Conservation (phyloP, 2,888 invertebrate genomes). For the Theodoxus fluviatilis region DNA sequence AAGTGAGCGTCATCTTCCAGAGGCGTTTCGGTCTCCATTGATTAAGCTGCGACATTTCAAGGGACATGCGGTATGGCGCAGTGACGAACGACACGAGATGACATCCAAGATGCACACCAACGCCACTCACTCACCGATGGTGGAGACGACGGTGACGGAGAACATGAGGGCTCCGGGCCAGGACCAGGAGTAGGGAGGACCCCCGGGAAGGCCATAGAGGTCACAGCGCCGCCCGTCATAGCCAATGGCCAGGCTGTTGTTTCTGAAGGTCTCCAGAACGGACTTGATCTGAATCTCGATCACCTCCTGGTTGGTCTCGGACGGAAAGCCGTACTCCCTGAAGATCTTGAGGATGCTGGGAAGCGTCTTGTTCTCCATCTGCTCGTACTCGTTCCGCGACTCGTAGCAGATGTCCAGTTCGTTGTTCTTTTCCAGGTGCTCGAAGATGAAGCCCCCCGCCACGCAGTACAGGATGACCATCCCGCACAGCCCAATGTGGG, state of each 20-base stretch:
- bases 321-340: constrained; percentile 34
- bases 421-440: constrained; percentile 64
- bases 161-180: constrained; percentile 63
- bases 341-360: constrained; percentile 52
- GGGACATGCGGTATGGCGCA: too few species aligned
- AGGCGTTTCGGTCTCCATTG: too few species aligned
- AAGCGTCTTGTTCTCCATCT: constrained; percentile 54
- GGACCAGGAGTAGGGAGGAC: constrained; percentile 60
- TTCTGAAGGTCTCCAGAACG: constrained; percentile 56
- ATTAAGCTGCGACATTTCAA: too few species aligned
- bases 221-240: constrained; percentile 61
- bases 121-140: constrained; percentile 64
- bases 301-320: constrained; percentile 49
- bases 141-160: constrained; percentile 64
- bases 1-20: too few species aligned
- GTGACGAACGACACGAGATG: too few species aligned
- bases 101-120: too few species aligned
- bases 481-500: constrained; percentile 62
- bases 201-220: constrained; percentile 51
- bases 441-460: constrained; percentile 65
- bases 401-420: constrained; percentile 61
- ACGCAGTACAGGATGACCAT: constrained; percentile 63
- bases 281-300: constrained; percentile 51
- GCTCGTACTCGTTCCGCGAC: constrained; percentile 52
- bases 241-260: constrained; percentile 57